Conservation (phyloP, 2,113 vertebrate species). For the Gila orcuttii region DNA sequence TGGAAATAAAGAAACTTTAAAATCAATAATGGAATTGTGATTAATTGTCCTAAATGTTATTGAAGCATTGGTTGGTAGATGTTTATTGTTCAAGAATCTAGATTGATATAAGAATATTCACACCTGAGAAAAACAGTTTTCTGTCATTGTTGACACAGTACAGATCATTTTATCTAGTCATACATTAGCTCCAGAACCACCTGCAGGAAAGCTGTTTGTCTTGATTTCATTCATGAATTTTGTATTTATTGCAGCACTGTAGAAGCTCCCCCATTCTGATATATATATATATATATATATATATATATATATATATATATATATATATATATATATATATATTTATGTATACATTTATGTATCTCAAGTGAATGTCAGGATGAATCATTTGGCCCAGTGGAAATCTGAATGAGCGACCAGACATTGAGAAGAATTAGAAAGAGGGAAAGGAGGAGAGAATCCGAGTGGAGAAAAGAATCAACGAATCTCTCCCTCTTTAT, state of each 20-base stretch:
- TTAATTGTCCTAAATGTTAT: background rate
- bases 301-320: conserved; percentile 1
- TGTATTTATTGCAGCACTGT: background rate
- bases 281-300: conserved; percentile 13
- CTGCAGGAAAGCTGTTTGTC: background rate
- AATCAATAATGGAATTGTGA: background rate
- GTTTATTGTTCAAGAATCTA: background rate
- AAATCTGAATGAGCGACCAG: background rate
- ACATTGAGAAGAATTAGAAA: background rate
- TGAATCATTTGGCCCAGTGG: background rate
- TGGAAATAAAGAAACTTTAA: no score
- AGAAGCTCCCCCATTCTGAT: background rate
- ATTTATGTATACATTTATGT: background rate
- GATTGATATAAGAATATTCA: background rate
- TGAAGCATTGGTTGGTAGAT: background rate
- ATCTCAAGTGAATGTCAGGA: background rate
- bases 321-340: conserved; percentile 21
- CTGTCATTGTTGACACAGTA: background rate
- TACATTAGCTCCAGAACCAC: background rate
- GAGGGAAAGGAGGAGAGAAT: background rate
- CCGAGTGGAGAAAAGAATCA: background rate
- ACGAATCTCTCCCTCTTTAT: background rate
- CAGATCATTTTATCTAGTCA: background rate
- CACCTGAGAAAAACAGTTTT: background rate
- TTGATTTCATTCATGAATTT: conserved; percentile 21